These are phyloP conservation scores for Nemoura dubitans DNA, from an alignment of 2,888 invertebrate species.

Conservation along the genomic window DNA sequence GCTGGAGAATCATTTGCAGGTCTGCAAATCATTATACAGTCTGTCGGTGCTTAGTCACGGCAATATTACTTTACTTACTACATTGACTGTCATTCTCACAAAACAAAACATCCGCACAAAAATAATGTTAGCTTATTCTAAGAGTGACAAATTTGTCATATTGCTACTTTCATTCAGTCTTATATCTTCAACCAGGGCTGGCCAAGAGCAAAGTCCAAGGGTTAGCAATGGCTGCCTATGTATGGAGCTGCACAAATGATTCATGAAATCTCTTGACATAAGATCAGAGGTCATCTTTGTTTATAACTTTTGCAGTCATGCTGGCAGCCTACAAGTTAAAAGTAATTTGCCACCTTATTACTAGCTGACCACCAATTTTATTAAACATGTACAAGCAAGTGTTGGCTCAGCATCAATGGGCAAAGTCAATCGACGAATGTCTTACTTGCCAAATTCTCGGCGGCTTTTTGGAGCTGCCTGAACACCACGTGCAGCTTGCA, in stretches of 20 bases:
- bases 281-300: neutral
- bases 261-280: neutral
- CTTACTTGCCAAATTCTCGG: neutral
- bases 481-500: neutral
- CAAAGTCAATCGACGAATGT: neutral
- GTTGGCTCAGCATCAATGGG: neutral
- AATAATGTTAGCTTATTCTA: too few species aligned
- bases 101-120: too few species aligned
- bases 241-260: neutral
- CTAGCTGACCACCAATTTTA: neutral
- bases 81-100: too few species aligned
- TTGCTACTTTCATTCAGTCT: too few species aligned
- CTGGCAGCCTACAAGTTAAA: neutral
- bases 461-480: neutral
- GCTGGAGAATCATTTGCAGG: slow-evolving; percentile 79
- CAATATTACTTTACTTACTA: too few species aligned
- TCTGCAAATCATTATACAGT: too few species aligned
- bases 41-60: neutral
- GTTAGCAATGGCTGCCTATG: neutral
- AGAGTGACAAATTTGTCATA: too few species aligned
- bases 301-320: neutral
- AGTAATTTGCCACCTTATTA: neutral
- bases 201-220: neutral
- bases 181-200: neutral
- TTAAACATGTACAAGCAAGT: neutral